Conservation (phyloP, 2,888 invertebrate species). For the Cosmia trapezina region DNA sequence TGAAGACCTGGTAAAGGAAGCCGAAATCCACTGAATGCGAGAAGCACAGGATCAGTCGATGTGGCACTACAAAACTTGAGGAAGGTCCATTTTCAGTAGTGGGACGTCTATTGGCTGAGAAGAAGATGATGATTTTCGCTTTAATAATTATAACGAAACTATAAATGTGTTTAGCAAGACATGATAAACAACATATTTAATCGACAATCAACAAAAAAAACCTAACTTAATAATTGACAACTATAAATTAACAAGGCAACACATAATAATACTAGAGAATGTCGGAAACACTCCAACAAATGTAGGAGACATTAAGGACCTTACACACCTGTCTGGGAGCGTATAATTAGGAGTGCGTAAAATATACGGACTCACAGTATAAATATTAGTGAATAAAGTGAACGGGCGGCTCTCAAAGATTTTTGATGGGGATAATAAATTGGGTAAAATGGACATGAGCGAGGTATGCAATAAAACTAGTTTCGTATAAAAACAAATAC, state of each 20-base stretch:
- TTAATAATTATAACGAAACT: background rate
- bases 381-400: slow-evolving; percentile 73
- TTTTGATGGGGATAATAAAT: background rate
- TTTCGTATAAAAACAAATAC: too few species aligned
- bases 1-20: background rate
- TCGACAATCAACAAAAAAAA: background rate
- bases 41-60: background rate
- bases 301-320: slow-evolving; percentile 64
- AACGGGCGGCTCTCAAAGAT: slow-evolving; percentile 72
- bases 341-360: slow-evolving; percentile 83
- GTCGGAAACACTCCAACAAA: slow-evolving; percentile 43
- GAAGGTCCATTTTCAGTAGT: rapidly evolving
- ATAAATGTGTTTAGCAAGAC: background rate
- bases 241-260: slow-evolving; percentile 54
- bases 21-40: background rate
- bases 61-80: background rate
- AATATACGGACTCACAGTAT: slow-evolving; percentile 76
- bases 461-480: background rate
- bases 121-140: background rate
- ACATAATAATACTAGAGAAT: slow-evolving; percentile 39
- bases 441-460: too few species aligned
- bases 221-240: slow-evolving; percentile 49
- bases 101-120: background rate
- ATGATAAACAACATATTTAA: background rate
- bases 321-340: slow-evolving; percentile 80